Evolutionary conservation across 1,140 invertebrate genomes (phyloP).

Genomic region (Eumaeus atala): DNA sequence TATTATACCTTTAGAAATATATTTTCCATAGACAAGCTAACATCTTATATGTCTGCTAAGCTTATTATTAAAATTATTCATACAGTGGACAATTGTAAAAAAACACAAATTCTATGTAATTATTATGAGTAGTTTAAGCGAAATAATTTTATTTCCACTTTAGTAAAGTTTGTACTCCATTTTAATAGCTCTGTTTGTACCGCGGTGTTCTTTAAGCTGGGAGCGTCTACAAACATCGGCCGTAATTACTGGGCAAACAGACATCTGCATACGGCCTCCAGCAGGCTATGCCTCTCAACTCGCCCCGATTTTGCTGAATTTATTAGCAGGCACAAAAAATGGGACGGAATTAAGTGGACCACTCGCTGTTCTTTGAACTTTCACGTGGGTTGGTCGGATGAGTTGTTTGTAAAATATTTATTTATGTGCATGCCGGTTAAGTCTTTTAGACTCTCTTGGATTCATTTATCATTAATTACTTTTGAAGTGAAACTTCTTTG

Average conservation of each 20-base stretch:
- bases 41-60: too few relatives aligned
- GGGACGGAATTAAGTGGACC: constrained; percentile 17
- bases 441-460: neutral
- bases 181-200: constrained; percentile 20
- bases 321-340: constrained; percentile 27
- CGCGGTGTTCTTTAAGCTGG: constrained; percentile 25
- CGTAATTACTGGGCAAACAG: constrained; percentile 61
- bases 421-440: neutral
- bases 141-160: too few relatives aligned
- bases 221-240: constrained; percentile 31
- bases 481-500: too few relatives aligned
- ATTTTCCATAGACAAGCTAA: too few relatives aligned
- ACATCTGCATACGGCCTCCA: constrained; percentile 53
- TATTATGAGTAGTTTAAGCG: too few relatives aligned
- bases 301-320: constrained; percentile 26
- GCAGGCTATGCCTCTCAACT: constrained; percentile 21
- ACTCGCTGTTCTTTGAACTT: constrained; percentile 14
- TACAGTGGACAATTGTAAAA: too few relatives aligned
- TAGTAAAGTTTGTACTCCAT: too few relatives aligned
- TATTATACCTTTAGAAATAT: too few relatives aligned
- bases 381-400: constrained; percentile 7
- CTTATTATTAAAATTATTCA: too few relatives aligned
- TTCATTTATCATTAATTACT: neutral
- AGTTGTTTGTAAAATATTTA: constrained; percentile 6
- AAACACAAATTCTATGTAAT: too few relatives aligned